Evolutionary conservation across 2,888 invertebrate species (phyloP), one percentile per base, ranked within the genome.

Genomic region (Ochropleura leucogaster): DNA sequence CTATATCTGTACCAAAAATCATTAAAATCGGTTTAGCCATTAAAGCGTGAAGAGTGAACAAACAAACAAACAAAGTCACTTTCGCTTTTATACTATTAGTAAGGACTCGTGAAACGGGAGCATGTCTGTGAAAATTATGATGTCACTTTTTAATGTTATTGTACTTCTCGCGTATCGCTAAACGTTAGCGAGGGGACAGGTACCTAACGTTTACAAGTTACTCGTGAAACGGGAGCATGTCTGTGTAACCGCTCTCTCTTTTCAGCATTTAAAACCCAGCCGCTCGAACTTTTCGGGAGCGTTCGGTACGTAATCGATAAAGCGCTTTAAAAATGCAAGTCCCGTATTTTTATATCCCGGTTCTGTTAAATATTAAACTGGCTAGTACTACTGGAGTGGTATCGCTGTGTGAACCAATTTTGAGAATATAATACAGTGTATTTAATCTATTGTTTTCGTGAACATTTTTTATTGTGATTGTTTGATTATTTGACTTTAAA

Each of bases 321-420:
- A 66, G 6, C 68, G 78, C 73, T 74, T 87, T 87, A 87, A 81
- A 87, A 81, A 86, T 87, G 87, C 81, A 85, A 68, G 72, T 72
- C 75, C 77, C 81, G 81, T 80, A 80, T 86, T 80, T 79, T 80
- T 82, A 69, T 73, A 68, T 60, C 62, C 68, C 72, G 57, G 40
- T 55, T 1, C 55, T 44, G 74, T 77, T 79, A 74, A 72, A 75
- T 85, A 85, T 66, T 70, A 63, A 75, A 55, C 46, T 59, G 44
- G 67, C 40, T 68, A 80, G 64, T 67, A 69, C 81, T 84, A 80
- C 70, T 20, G 51, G 69, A 66, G 68, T 74, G 75, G 65, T 68
- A 76, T 76, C 74, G 73, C 82, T 73, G 65, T 72, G 74, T 68
- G 72, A 76, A 83, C 70, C 85, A 82, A 88, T 85, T 87, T 77